These are phyloP conservation scores for Crocidura indochinensis DNA, from an alignment of 2,797 vertebrate genomes.

Conservation along the genomic window DNA sequence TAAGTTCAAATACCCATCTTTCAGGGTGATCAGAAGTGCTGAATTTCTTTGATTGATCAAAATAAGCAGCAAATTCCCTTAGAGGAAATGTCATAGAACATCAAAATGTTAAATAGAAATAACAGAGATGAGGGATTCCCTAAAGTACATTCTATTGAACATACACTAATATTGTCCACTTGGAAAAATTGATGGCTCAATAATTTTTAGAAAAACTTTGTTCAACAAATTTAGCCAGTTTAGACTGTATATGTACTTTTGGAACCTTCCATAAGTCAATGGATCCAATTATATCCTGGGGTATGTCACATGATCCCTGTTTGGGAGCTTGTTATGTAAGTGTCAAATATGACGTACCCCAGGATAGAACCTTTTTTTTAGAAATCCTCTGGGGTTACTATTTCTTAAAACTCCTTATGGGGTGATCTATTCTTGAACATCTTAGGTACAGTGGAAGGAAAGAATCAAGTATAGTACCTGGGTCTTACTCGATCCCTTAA, in stretches of 20 bases:
- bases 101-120: background rate
- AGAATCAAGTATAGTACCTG: too few relatives aligned
- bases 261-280: background rate
- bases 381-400: background rate
- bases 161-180: background rate
- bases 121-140: background rate
- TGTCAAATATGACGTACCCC: background rate
- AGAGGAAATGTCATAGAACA: background rate
- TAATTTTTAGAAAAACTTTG: background rate
- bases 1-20: background rate
- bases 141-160: background rate
- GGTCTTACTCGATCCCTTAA: background rate
- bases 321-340: background rate
- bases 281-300: background rate
- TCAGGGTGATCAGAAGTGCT: background rate
- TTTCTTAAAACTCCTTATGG: background rate
- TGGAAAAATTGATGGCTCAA: background rate
- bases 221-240: background rate
- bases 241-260: background rate
- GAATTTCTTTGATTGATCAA: background rate
- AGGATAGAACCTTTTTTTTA: background rate
- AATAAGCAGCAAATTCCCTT: background rate
- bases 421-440: background rate
- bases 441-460: background rate
- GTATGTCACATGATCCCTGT: too few relatives aligned